Evolutionary conservation across 2,888 invertebrate genomes (phyloP).

Genomic region (Seira ritae): DNA sequence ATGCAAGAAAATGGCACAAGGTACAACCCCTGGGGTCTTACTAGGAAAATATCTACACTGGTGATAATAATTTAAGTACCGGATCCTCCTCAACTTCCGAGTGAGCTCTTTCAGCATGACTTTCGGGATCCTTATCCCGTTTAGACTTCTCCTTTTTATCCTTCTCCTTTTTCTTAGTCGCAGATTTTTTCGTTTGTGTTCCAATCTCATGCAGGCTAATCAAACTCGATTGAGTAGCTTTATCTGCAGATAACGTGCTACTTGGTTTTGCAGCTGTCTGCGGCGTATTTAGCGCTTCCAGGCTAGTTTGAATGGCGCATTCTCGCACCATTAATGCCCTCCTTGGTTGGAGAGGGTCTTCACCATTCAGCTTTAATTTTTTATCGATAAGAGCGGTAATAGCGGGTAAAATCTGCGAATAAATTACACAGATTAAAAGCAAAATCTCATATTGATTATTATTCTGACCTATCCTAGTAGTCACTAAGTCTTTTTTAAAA

Average conservation of each 20-base stretch:
- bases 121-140: slow-evolving; percentile 18
- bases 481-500: background rate
- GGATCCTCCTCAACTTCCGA: slow-evolving; percentile 64
- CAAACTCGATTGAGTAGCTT: slow-evolving; percentile 68
- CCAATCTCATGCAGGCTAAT: slow-evolving; percentile 67
- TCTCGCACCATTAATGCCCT: slow-evolving; percentile 64
- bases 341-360: slow-evolving; percentile 36
- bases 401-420: slow-evolving; percentile 67
- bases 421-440: too few relatives aligned
- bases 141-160: slow-evolving; percentile 59
- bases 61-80: slow-evolving; percentile 68
- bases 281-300: slow-evolving; percentile 61
- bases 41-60: too few relatives aligned
- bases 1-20: too few relatives aligned
- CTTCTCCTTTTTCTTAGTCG: slow-evolving; percentile 70
- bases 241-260: slow-evolving; percentile 63
- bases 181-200: slow-evolving; percentile 72
- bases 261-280: slow-evolving; percentile 34
- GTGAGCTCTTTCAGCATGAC: slow-evolving; percentile 37
- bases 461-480: background rate
- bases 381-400: slow-evolving; percentile 70
- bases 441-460: too few relatives aligned
- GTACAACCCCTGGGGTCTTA: too few relatives aligned
- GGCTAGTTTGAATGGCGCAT: slow-evolving; percentile 70
- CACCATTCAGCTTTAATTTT: slow-evolving; percentile 42